phyloP scores from a whole-genome alignment of 2,113 vertebrate genomes.

The Prolemur simus region DNA sequence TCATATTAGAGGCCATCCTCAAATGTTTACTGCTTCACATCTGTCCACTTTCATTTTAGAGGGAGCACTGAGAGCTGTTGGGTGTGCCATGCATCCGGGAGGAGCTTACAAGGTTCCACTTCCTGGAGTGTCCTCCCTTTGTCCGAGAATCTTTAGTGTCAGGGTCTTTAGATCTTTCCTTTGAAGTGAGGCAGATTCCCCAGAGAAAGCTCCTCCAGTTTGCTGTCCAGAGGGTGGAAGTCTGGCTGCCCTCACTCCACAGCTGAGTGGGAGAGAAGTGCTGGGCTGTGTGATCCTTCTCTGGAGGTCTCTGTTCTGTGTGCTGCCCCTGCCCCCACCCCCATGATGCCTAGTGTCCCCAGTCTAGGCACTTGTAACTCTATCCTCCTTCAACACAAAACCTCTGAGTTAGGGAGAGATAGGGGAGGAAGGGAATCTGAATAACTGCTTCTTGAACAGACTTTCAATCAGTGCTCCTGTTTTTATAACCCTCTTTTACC shows the following conservation, averaged over 20 bases:
- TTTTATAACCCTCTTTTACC: neutral
- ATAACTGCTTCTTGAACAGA: neutral
- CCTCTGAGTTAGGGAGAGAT: neutral
- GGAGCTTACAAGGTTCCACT: neutral
- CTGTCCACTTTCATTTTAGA: rapidly evolving
- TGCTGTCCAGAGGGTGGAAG: too few species aligned
- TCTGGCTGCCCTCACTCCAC: rapidly evolving
- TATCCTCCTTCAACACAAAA: neutral
- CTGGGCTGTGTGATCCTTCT: neutral
- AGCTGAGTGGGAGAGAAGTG: neutral
- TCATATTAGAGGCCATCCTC: too few species aligned
- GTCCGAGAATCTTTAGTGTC: too few species aligned
- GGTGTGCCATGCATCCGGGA: rapidly evolving
- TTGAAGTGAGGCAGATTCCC: neutral
- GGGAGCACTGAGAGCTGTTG: rapidly evolving
- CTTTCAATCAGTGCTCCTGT: neutral
- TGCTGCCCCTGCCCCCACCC: neutral
- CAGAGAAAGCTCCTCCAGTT: neutral
- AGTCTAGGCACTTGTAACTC: neutral
- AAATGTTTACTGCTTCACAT: neutral
- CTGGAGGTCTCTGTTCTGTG: too few species aligned
- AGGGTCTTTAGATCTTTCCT: neutral
- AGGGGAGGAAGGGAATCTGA: neutral
- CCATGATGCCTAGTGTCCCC: neutral
- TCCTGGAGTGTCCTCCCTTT: neutral